A percentile compares a stretch with the other conserved stretches of the same genome.
These are phyloP conservation scores for Solenopsis invicta DNA, from an alignment of 1,140 invertebrate genomes.

Conservation along the genomic window DNA sequence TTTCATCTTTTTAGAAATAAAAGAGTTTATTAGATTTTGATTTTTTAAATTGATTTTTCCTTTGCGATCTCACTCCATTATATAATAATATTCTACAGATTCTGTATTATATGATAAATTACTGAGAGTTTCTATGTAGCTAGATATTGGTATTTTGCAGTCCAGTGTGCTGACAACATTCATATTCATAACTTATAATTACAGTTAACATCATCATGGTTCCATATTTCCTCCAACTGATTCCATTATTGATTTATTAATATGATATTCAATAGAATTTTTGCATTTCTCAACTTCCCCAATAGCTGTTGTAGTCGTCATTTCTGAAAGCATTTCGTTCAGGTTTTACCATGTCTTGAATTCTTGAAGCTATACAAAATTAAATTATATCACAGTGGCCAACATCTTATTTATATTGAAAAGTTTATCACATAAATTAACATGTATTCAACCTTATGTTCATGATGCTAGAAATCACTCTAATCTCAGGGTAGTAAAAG, in stretches of 20 bases:
- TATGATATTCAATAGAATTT: neutral
- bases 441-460: neutral
- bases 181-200: too few relatives aligned
- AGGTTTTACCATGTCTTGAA: neutral
- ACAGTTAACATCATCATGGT: neutral
- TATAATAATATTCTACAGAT: neutral
- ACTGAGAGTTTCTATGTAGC: neutral
- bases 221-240: neutral
- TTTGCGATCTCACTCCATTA: neutral
- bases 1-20: neutral
- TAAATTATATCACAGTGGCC: neutral
- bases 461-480: too few relatives aligned
- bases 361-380: constrained; percentile 3
- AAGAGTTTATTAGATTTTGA: neutral
- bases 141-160: neutral
- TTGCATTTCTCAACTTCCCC: neutral
- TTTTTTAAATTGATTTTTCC: neutral
- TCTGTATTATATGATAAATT: neutral
- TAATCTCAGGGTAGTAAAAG: too few relatives aligned
- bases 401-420: neutral
- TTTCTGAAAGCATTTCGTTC: neutral
- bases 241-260: neutral
- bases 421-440: neutral
- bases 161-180: constrained; percentile 28
- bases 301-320: neutral